Evolutionary conservation across 2,113 vertebrate species (phyloP), one percentile per base, ranked within the genome.

Genomic region (Mustelus asterias): DNA sequence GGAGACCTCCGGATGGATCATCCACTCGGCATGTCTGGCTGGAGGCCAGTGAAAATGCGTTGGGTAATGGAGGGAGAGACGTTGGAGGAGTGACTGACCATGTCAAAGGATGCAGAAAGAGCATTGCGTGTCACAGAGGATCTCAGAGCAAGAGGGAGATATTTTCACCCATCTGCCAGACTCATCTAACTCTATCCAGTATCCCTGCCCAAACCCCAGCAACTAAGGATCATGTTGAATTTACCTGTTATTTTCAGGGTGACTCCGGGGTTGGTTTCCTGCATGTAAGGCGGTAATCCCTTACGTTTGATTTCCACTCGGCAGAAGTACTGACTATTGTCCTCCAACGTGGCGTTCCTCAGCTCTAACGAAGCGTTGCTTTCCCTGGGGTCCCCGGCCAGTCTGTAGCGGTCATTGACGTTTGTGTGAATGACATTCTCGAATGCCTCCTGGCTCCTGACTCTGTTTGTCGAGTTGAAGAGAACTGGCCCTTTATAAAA

Each of bases 251-350:
- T 37, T 67, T 94, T 63, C 90, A 94, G 33, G 29, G 6, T 63
- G 90, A 14, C 67, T 8, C 90, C 90, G 3, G 18, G 90, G 18
- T 94, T 94, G 90, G 33, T 67, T 37, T 94, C 90, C 8, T 20
- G 2, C 90, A 54, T 94, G 63, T 41, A 94, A n/a, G 90, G 9
- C 13, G 7, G 0, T 9, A 94, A 33, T 2, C 33, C n/a, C 14
- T 37, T 33, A 0, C 90, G 90, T 7, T 37, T 65, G 58, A 94
- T 18, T 37, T 94, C 90, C 90, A 94, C 90, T 24, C 90, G 90
- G 11, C 90, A 94, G 90, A 94, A 94, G 37, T 94, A 94, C 33
- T 94, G 33, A 20, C 11, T 48, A 18, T 20, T 94, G 90, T 94
- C 90, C 16, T 67, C 63, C 0, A 94, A 14, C 16, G 13, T 41